Conservation (phyloP, 2,797 vertebrate genomes). For the Hephaestus fuliginosus region DNA sequence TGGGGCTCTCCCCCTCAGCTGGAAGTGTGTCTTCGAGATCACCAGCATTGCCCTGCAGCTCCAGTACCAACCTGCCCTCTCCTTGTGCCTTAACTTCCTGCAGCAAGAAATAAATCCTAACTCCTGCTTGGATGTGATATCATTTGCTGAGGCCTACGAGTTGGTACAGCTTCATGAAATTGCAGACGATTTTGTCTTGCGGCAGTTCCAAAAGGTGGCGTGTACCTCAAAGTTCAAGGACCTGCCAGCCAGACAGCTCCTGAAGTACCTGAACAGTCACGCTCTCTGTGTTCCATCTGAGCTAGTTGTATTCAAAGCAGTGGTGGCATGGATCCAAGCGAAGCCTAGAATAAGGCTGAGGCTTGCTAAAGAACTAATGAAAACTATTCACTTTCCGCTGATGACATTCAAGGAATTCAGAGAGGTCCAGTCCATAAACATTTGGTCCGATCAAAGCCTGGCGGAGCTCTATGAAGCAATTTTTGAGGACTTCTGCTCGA, state of each 20-base stretch:
- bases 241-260: constrained; percentile 84
- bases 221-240: constrained; percentile 87
- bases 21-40: constrained; percentile 87
- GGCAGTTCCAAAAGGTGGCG: constrained; percentile 88
- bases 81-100: constrained; percentile 88
- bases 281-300: constrained; percentile 88
- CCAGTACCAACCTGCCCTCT: constrained; percentile 88
- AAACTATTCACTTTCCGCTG: constrained; percentile 88
- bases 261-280: constrained; percentile 85
- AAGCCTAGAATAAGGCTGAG: constrained; percentile 78
- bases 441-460: constrained; percentile 72
- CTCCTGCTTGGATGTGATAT: constrained; percentile 87
- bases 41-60: constrained; percentile 88
- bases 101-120: constrained; percentile 83
- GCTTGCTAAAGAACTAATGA: constrained; percentile 84
- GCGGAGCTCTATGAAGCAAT: constrained; percentile 73
- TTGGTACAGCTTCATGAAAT: constrained; percentile 81
- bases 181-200: constrained; percentile 87
- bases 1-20: constrained; percentile 84
- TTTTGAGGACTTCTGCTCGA: constrained; percentile 77
- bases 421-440: constrained; percentile 84
- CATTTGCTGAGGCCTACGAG: constrained; percentile 88
- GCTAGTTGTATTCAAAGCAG: constrained; percentile 89
- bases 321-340: constrained; percentile 87
- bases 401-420: constrained; percentile 92